phyloP scores from a whole-genome alignment of 2,113 vertebrate genomes.

The Limanda limanda region DNA sequence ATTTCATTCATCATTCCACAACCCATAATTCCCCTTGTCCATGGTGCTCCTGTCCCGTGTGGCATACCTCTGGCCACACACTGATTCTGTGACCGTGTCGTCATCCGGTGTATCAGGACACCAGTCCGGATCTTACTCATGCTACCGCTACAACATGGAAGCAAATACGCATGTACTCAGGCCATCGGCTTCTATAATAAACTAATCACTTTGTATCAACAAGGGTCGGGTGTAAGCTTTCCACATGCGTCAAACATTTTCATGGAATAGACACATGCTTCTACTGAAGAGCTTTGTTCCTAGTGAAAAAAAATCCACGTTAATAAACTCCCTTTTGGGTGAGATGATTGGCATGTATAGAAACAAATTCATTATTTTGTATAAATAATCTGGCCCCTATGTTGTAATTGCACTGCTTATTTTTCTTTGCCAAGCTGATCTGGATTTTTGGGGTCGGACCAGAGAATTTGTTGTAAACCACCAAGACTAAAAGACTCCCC shows the following conservation, averaged over 20 bases:
- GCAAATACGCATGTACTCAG: slow-evolving; percentile 64
- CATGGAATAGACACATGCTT: slow-evolving; percentile 61
- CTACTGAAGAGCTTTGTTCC: slow-evolving; percentile 35
- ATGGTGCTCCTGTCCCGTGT: slow-evolving; percentile 23
- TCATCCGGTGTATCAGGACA: slow-evolving; percentile 56
- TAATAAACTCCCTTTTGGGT: slow-evolving; percentile 63
- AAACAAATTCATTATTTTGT: slow-evolving; percentile 83
- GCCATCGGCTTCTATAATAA: slow-evolving; percentile 80
- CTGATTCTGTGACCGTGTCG: slow-evolving; percentile 36
- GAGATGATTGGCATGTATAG: slow-evolving; percentile 81
- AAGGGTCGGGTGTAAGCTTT: slow-evolving; percentile 76
- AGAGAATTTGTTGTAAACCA: slow-evolving; percentile 68
- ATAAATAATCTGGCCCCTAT: slow-evolving; percentile 79
- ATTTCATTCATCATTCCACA: slow-evolving; percentile 57
- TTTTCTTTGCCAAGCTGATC: slow-evolving; percentile 77
- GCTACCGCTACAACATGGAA: slow-evolving; percentile 67
- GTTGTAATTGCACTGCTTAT: slow-evolving; percentile 81
- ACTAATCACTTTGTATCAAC: slow-evolving; percentile 84
- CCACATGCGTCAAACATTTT: slow-evolving; percentile 72
- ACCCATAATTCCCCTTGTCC: slow-evolving; percentile 30
- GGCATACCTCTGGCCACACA: slow-evolving; percentile 45
- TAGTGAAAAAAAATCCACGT: slow-evolving; percentile 37
- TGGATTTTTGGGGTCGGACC: slow-evolving; percentile 54
- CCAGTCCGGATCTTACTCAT: slow-evolving; percentile 39
- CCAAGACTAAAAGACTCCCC: slow-evolving; percentile 46